Percentiles rank a stretch among this genome's conserved stretches.
These are phyloP conservation scores for Glomeris maerens DNA, from an alignment of 1,140 invertebrate genomes.

Conservation along the genomic window DNA sequence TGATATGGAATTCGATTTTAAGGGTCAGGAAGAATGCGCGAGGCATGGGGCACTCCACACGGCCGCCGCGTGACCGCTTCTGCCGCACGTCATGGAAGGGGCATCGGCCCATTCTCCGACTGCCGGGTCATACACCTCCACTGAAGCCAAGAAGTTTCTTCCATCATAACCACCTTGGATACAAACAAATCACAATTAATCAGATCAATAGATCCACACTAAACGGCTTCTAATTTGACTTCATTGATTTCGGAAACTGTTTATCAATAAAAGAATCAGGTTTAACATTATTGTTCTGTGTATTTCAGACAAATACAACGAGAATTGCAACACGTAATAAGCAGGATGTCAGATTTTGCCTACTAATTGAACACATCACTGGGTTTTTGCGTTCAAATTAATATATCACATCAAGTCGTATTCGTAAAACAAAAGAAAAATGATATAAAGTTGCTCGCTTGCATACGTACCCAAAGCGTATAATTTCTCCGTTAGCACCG, in stretches of 20 bases:
- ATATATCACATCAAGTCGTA: no score
- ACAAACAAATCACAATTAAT: conserved; percentile 4
- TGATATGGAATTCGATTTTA: no score
- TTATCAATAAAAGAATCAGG: no score
- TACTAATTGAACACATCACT: no score
- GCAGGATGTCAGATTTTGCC: no score
- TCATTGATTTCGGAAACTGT: no score
- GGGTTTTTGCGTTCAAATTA: no score
- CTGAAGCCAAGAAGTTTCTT: conserved; percentile 54
- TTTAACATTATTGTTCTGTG: no score
- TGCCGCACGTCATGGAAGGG: conserved; percentile 60
- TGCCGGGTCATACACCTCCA: conserved; percentile 71
- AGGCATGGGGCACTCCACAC: conserved; percentile 48
- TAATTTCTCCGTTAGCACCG: conserved; percentile 61
- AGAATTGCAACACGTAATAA: no score
- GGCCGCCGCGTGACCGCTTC: conserved; percentile 77
- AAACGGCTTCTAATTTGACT: no score
- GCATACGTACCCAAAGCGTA: conserved; percentile 57
- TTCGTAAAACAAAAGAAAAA: neutral
- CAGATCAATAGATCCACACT: neutral
- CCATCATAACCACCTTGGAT: conserved; percentile 70
- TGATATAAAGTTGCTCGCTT: neutral
- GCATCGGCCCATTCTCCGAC: conserved; percentile 59
- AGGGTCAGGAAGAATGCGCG: no score
- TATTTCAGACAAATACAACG: no score